phyloP scores from a whole-genome alignment of 2,113 vertebrate genomes.

The Neogale vison region DNA sequence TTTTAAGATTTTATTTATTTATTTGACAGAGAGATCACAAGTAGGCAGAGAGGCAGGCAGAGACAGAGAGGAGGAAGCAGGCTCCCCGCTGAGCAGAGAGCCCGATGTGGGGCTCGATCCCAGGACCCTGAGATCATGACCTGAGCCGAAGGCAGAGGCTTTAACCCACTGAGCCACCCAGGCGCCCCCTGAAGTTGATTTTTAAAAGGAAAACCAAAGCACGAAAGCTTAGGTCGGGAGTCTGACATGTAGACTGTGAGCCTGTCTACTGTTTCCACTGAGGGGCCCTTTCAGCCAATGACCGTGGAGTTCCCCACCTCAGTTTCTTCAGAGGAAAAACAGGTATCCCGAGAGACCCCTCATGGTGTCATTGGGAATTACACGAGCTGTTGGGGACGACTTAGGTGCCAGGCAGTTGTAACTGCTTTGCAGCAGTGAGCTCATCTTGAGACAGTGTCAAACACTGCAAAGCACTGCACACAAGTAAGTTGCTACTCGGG shows the following conservation, averaged over 20 bases:
- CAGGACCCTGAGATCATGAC: too few relatives aligned
- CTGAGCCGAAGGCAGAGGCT: too few relatives aligned
- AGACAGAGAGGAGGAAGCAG: too few relatives aligned
- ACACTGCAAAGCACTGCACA: background rate
- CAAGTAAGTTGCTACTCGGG: background rate
- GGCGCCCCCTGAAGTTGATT: background rate
- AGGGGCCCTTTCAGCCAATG: background rate
- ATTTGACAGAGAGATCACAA: too few relatives aligned
- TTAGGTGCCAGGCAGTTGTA: background rate
- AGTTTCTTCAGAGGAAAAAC: background rate
- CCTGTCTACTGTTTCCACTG: background rate
- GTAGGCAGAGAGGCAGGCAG: too few relatives aligned
- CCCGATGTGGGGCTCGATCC: too few relatives aligned
- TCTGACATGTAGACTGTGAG: background rate
- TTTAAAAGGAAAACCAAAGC: background rate
- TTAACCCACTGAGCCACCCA: too few relatives aligned
- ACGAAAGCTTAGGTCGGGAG: background rate
- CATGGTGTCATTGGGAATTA: rapidly evolving
- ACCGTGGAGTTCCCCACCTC: background rate
- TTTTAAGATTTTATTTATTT: too few relatives aligned
- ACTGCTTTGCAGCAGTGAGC: background rate
- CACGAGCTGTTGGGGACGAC: background rate
- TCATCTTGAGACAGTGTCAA: background rate
- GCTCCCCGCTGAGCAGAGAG: too few relatives aligned
- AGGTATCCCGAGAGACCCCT: background rate